phyloP scores from a whole-genome alignment of 2,113 vertebrate species.

The Lipophrys pholis region DNA sequence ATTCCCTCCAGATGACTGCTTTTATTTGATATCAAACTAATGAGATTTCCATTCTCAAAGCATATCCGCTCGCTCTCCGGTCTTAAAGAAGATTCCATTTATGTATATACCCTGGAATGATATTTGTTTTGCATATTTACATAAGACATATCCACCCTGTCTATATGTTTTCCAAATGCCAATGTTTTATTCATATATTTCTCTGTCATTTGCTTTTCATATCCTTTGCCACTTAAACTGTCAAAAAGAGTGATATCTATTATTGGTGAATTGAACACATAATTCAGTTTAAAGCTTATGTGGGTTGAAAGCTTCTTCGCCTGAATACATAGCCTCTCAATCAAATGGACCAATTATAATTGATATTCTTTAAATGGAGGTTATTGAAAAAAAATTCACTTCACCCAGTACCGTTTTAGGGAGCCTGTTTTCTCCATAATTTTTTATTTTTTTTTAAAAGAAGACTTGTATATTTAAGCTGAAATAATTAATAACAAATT shows the following conservation, averaged over 20 bases:
- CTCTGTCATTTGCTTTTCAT: conserved; percentile 75
- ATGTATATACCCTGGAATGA: conserved; percentile 76
- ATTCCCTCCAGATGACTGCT: conserved; percentile 78
- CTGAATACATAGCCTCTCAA: conserved; percentile 54
- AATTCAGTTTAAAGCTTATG: conserved; percentile 71
- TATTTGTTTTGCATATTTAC: conserved; percentile 83
- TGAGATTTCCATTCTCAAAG: conserved; percentile 81
- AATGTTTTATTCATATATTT: conserved; percentile 82
- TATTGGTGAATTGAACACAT: conserved; percentile 71
- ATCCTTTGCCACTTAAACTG: conserved; percentile 76
- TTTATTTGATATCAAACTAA: conserved; percentile 84
- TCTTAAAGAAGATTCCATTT: conserved; percentile 76
- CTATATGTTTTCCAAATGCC: conserved; percentile 79
- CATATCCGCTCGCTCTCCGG: conserved; percentile 63
- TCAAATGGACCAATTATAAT: conserved; percentile 66
- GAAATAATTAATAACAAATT: conserved; percentile 22
- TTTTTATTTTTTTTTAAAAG: background rate
- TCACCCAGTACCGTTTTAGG: conserved; percentile 17
- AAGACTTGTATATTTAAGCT: conserved; percentile 23
- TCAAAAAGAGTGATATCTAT: conserved; percentile 72
- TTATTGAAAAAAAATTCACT: conserved; percentile 43
- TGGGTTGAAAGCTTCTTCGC: conserved; percentile 58
- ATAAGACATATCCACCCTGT: conserved; percentile 75
- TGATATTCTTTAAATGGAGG: conserved; percentile 55
- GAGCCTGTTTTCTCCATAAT: conserved; percentile 11